These are phyloP conservation scores for Gastracanthus pulcherrimus DNA, from an alignment of 2,888 invertebrate genomes.

Conservation along the genomic window DNA sequence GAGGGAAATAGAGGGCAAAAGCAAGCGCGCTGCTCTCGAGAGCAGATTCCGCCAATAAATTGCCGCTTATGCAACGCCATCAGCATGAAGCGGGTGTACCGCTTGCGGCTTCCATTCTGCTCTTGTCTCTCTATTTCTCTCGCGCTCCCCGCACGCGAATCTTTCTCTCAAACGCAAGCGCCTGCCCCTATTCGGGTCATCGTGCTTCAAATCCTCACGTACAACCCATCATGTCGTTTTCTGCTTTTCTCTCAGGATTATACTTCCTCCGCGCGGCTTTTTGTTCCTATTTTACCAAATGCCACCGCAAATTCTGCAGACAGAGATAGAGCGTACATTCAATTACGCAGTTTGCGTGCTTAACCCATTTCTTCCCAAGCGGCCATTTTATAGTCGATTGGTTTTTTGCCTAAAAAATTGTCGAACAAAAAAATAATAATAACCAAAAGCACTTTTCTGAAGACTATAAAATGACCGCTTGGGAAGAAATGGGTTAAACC, in stretches of 20 bases:
- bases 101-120: slow-evolving; percentile 50
- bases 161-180: background rate
- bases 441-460: too few relatives aligned
- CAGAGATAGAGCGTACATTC: slow-evolving; percentile 39
- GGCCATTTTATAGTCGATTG: too few relatives aligned
- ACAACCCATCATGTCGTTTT: slow-evolving; percentile 51
- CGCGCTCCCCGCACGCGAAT: background rate
- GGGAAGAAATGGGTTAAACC: too few relatives aligned
- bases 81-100: slow-evolving; percentile 39
- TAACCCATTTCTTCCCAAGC: too few relatives aligned
- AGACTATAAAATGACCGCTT: too few relatives aligned
- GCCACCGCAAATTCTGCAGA: slow-evolving; percentile 35
- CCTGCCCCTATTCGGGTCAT: slow-evolving; percentile 33
- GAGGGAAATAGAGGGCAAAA: slow-evolving; percentile 21
- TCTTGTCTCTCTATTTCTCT: slow-evolving; percentile 8
- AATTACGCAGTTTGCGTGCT: slow-evolving; percentile 40
- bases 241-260: slow-evolving; percentile 42
- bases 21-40: background rate
- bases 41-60: slow-evolving; percentile 48
- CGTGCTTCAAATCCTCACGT: slow-evolving; percentile 50
- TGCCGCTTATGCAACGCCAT: slow-evolving; percentile 52
- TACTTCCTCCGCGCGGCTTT: background rate
- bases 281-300: slow-evolving; percentile 10
- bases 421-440: too few relatives aligned
- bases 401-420: too few relatives aligned